Base-by-base conservation (phyloP, 2,113 vertebrate species). In the Peromyscus maniculatus region DNA sequence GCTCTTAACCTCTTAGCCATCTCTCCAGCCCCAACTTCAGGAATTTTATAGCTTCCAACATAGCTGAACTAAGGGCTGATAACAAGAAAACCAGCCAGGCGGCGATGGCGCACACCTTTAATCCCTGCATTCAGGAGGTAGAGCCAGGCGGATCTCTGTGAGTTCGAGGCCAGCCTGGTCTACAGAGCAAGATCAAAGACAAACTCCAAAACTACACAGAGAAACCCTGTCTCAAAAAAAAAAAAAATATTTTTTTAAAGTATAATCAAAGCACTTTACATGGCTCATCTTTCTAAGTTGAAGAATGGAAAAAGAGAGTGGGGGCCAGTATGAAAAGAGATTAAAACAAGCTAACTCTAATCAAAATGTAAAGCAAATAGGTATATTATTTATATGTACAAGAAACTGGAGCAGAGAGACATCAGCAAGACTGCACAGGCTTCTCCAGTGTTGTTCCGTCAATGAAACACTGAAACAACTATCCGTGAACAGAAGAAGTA, bases 81-180 rank as follows among this genome's bases (percentile, higher is more conserved):
- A 84, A 67, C 62, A 94, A 93, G 57, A 91, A 97, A 93, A 91
- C 9, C 52, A 57, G 16, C 57, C 57, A 52, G 49, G 49, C 49
- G 7, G 49, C 49, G 49, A 7, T 52, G 49, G 49, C 7, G 7
- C 49, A 52, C 49, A 10, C 49, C 49, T 52, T 52, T 52, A 52
- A 52, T 52, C 49, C 49, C 49, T 52, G 7, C 49, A 52, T 7
- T 52, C 9, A 52, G 49, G 49, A 7, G 49, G 49, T 7, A 52
- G 49, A 52, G 49, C 7, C 49, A 52, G 49, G 49, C 1, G 49
- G 49, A 52, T 52, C 49, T 52, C 49, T 52, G 49, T 52, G 49
- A 52, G 49, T 52, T 52, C 49, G 9, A 52, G 49, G 49, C 49
- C 49, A 52, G 49, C 7, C 49, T 52, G 49, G 49, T 52, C 49